These are phyloP conservation scores for Spatulosminthurus flaviceps DNA, from an alignment of 2,888 invertebrate genomes.

Conservation along the genomic window DNA sequence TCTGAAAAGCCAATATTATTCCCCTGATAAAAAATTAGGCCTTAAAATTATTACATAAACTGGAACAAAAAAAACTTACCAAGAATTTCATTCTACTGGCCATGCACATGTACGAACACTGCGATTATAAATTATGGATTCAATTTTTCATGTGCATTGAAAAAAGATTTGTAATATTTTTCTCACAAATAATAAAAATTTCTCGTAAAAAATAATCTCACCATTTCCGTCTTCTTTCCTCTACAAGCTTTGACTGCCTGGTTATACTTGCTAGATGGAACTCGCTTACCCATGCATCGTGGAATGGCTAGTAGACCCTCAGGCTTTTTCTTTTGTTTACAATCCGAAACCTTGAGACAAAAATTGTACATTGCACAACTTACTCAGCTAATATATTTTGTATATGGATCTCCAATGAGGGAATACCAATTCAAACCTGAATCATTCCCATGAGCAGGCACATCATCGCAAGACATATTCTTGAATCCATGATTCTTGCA, in stretches of 20 bases:
- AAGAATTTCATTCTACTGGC: background rate
- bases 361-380: too few species aligned
- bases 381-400: too few species aligned
- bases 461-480: too few species aligned
- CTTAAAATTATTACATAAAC: background rate
- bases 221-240: slow-evolving; percentile 8
- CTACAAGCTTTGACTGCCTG: background rate
- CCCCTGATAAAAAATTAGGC: background rate
- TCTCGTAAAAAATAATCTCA: background rate
- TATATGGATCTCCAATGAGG: too few species aligned
- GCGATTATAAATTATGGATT: background rate
- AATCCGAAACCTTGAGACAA: background rate
- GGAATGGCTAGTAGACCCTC: slow-evolving; percentile 9
- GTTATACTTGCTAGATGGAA: slow-evolving; percentile 4
- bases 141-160: background rate
- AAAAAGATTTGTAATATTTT: background rate
- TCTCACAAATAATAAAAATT: background rate
- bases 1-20: background rate
- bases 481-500: too few species aligned
- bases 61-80: background rate
- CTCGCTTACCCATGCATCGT: background rate
- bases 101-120: slow-evolving; percentile 12
- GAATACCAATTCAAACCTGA: too few species aligned
- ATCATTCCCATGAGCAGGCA: too few species aligned
- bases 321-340: slow-evolving; percentile 12